These are phyloP conservation scores for Ochropleura leucogaster DNA, from an alignment of 2,888 invertebrate genomes.

Conservation along the genomic window DNA sequence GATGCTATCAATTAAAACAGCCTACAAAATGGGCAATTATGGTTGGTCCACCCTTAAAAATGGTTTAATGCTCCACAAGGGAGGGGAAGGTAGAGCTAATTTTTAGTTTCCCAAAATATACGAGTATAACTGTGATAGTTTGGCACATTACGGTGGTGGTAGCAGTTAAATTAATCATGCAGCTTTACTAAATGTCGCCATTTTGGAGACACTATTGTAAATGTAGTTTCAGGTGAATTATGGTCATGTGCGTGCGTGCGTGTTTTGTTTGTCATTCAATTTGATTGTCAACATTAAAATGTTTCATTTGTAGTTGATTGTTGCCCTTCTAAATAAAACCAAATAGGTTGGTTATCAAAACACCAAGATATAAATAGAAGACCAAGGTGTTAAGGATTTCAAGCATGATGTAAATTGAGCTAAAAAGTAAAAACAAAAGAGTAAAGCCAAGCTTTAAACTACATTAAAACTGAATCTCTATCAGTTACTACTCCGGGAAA, in stretches of 20 bases:
- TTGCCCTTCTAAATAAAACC: not conserved
- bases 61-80: constrained; percentile 35
- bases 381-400: not conserved
- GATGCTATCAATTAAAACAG: constrained; percentile 33
- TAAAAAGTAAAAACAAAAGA: too few species aligned
- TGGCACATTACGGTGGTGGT: constrained; percentile 58
- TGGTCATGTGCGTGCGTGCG: constrained; percentile 20
- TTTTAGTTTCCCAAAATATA: constrained; percentile 54
- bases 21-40: constrained; percentile 29
- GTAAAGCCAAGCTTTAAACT: not conserved
- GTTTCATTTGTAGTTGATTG: not conserved
- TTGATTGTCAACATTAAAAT: not conserved
- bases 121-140: constrained; percentile 59
- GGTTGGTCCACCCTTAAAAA: constrained; percentile 39
- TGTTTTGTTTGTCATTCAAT: constrained; percentile 23
- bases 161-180: constrained; percentile 74
- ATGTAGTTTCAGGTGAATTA: constrained; percentile 57
- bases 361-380: too few species aligned
- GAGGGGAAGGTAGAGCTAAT: constrained; percentile 34
- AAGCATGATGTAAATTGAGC: not conserved
- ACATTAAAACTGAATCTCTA: too few species aligned
- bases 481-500: not conserved
- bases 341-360: not conserved
- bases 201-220: constrained; percentile 67
- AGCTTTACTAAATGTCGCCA: constrained; percentile 68